Base-by-base conservation (phyloP, 2,797 vertebrate genomes). In the Echeneis naucrates region DNA sequence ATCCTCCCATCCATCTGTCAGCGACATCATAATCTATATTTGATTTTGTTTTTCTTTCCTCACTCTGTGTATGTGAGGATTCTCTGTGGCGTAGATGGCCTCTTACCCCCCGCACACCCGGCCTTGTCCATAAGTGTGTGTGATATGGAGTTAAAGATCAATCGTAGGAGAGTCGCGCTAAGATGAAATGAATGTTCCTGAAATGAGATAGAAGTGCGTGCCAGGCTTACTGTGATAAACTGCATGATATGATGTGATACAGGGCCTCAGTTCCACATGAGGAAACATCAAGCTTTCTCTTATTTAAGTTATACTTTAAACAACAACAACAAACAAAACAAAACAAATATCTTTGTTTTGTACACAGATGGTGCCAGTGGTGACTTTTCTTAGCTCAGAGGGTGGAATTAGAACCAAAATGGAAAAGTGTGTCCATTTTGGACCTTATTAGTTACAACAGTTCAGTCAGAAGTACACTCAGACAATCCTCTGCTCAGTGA, bases 61-160 rank as follows among this genome's bases (percentile, higher is more conserved):
- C 32, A 53, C 54, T 52, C 2, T 42, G 5, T 6, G 2, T 66
- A 54, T 55, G 19, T 51, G 30, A 23, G 19, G 17, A 37, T 61
- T 5, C 47, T 47, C 47, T 58, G 24, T 42, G 11, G 42, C 30
- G 61, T 4, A 1, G 23, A 42, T 33, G n/a, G 48, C 61, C 30
- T 37, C 8, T n/a, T 24, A 9, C n/a, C 26, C 12, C 3, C 13
- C 55, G 6, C 6, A 3, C 56, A 44, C 27, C 16, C 51, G 35
- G 50, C 14, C 14, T 60, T 7, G 30, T 30, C 38, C 16, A 0
- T 19, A 51, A 45, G 5, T 63, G 30, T 58, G 37, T 19, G 11
- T 24, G 27, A 51, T 33, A 45, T 51, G 37, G 6, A 55, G 32
- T 51, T 67, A n/a, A 62, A 51, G 35, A 62, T 56, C 30, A 62